Base-by-base conservation (phyloP, 2,113 vertebrate species). In the Phasianus colchicus region DNA sequence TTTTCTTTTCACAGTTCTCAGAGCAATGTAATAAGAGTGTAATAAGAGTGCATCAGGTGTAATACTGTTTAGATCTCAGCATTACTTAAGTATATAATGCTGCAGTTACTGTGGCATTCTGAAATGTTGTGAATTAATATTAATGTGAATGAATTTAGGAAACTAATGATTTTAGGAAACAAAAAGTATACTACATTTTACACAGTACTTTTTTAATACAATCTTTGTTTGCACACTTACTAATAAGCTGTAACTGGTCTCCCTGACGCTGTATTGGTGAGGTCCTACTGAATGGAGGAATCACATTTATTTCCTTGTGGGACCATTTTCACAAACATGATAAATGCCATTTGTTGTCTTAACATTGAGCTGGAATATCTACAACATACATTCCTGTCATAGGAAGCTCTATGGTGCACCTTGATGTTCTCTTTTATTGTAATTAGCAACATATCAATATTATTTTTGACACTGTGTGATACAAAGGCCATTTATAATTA, bases 261-360 rank as follows among this genome's bases (percentile, higher is more conserved):
- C 90, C 45, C 61, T 79, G 58, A 50, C n/a, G 45, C 3, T 1
- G 65, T 81, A 45, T 94, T 94, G 93, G 91, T 93, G 92, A 96
- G 93, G 84, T 91, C 96, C 95, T 96, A 66, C 79, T 96, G 64
- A 79, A 58, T 69, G 42, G 79, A 87, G 69, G 63, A 91, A 75
- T 63, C 69, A 63, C 74, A 43, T 93, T 90, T 96, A 57, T 90
- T 94, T 96, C 94, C 81, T 86, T 82, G 47, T 18, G 70, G 88
- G 89, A 96, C 96, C 94, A 90, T 96, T 92, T 91, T 96, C 88
- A 87, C 79, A 61, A 78, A 83, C 83, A 80, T 42, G 79, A 83
- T 94, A 94, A 94, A 88, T 95, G 67, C 95, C 77, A 77, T 97
- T 97, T 95, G 34, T 82, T 74, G 88, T 97, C 96, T 97, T 97